phyloP scores from a whole-genome alignment of 2,888 invertebrate genomes.

The Luperina nickerlii region DNA sequence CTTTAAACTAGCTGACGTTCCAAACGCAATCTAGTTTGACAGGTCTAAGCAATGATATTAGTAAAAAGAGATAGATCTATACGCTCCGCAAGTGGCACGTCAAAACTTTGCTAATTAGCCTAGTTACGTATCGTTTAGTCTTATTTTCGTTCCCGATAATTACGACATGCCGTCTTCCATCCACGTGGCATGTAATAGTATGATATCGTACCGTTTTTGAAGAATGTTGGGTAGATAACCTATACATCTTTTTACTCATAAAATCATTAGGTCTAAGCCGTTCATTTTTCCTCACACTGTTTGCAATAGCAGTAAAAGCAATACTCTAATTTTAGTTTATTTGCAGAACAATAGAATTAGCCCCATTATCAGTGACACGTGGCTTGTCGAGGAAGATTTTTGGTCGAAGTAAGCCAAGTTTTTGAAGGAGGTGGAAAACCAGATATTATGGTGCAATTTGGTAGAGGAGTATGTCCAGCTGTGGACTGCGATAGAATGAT shows the following conservation, averaged over 20 bases:
- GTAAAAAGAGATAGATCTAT: no score
- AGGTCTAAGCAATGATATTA: neutral
- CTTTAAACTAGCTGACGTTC: no score
- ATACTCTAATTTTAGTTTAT: neutral
- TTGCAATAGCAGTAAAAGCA: neutral
- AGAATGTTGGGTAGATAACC: no score
- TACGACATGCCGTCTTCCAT: no score
- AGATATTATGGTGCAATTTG: neutral
- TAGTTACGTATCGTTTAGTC: no score
- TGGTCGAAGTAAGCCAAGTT: neutral
- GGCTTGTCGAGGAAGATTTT: no score
- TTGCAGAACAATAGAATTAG: neutral
- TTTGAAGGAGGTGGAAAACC: neutral
- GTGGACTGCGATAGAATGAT: neutral
- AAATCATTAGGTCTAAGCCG: neutral
- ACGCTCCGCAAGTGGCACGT: no score
- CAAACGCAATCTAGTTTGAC: neutral
- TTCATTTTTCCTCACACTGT: neutral
- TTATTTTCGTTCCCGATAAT: no score
- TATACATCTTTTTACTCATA: no score
- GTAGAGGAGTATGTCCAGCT: neutral
- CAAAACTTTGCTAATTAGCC: no score
- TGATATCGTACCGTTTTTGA: no score
- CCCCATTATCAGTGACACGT: neutral
- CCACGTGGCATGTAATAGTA: no score